Evolutionary conservation across 2,113 vertebrate species (phyloP), one percentile per base, ranked within the genome.

Genomic region (Hoplias malabaricus): DNA sequence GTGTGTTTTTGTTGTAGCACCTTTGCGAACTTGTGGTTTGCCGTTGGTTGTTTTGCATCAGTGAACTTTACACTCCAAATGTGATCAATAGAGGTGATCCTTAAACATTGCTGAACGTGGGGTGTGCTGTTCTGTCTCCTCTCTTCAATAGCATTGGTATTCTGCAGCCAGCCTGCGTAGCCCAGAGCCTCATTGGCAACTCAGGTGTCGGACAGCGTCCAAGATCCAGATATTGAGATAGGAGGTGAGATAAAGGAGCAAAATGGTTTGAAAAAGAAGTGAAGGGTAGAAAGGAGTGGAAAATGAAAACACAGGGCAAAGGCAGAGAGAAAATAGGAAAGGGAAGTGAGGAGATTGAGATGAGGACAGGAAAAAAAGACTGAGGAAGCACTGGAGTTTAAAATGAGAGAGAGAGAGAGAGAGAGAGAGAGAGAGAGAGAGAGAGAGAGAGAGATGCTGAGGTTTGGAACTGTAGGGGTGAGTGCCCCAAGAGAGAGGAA

Each of bases 401-500:
- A 67, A 62, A 31, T 21, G 71, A 54, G 5, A 48, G 40, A 29
- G 7, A 14, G 23, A 54, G 33, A 5, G 62, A 38, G 62, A 79
- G 75, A 77, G 74, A 71, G 27, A 71, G 73, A 79, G 40, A 43
- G 77, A 84, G 80, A 86, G 82, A 80, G 50, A 68, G 25, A 54
- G 46, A 61, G 14, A n/a, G 11, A 65, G 23, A 14, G 65, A n/a
- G 31, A 10, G 80, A 21, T 33, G 74, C 74, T 68, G 63, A 77
- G 19, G 34, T 43, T 56, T 62, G 57, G 34, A 65, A 46, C 66
- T 16, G 31, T 50, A 86, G 81, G 84, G 82, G 76, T 78, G 72
- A 50, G 86, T 81, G 85, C 79, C 80, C 82, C 82, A 74, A 81
- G 69, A 80, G 69, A 80, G 68, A 48, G 63, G 33, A 73, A 73